These are phyloP conservation scores for Rhamphomyia laevipes DNA, from an alignment of 2,888 invertebrate genomes.

Conservation along the genomic window DNA sequence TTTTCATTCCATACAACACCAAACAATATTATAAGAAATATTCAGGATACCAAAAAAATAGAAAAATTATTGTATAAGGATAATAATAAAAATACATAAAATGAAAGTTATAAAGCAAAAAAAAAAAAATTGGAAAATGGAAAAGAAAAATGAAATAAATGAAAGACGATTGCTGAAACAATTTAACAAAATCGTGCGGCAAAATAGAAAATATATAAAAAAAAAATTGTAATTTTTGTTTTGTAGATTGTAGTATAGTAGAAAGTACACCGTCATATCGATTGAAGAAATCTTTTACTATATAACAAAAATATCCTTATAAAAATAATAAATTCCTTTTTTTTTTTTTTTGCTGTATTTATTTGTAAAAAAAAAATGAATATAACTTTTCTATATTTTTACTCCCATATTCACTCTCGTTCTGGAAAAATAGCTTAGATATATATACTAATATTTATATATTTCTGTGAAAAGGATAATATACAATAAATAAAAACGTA, in stretches of 20 bases:
- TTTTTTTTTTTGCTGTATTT: not conserved
- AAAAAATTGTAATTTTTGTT: not conserved
- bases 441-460: not conserved
- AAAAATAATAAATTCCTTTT: not conserved
- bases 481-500: slow-evolving; percentile 10
- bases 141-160: not conserved
- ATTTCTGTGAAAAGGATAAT: not conserved
- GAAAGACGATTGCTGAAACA: slow-evolving; percentile 9
- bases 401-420: too few species aligned
- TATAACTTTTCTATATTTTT: not conserved
- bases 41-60: not conserved
- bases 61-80: not conserved
- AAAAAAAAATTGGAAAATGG: too few species aligned
- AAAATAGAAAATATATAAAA: not conserved
- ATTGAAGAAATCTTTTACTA: not conserved
- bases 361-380: not conserved
- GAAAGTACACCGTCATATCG: not conserved
- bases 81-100: not conserved
- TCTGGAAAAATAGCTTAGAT: not conserved
- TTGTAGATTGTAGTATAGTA: not conserved
- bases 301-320: not conserved
- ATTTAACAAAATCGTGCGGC: slow-evolving; percentile 10
- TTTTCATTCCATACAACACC: too few species aligned
- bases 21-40: too few species aligned
- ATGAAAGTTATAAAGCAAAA: not conserved